Evolutionary conservation across 2,888 invertebrate species (phyloP).

Genomic region (Leptothorax acervorum): DNA sequence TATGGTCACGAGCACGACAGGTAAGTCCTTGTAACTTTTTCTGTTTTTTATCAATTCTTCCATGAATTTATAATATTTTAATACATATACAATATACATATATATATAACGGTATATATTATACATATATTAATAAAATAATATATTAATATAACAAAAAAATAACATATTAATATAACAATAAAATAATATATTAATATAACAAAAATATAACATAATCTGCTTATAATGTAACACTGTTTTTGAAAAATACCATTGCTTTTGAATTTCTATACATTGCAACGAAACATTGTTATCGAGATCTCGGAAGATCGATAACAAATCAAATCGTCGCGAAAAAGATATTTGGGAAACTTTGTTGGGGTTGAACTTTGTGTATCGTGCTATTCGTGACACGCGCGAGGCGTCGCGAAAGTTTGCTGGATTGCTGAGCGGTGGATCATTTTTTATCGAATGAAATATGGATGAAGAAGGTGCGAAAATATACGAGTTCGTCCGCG

Average conservation of each 20-base stretch:
- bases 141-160: not conserved
- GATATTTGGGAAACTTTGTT: not conserved
- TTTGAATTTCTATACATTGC: not conserved
- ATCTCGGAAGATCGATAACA: not conserved
- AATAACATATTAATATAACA: not conserved
- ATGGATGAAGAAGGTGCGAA: constrained; percentile 16
- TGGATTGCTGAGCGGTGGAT: constrained; percentile 1
- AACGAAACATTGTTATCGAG: not conserved
- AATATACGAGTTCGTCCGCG: constrained; percentile 29
- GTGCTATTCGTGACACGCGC: not conserved
- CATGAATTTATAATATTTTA: constrained; percentile 3
- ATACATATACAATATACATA: no score
- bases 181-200: not conserved
- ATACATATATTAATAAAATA: no score
- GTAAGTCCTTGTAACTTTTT: constrained; percentile 69
- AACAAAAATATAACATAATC: not conserved
- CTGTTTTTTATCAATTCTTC: not conserved
- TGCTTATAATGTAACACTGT: not conserved
- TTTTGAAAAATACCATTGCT: not conserved
- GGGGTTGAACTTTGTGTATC: constrained; percentile 6
- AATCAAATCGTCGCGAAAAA: not conserved
- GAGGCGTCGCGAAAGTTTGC: constrained; percentile 13
- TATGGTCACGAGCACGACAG: constrained; percentile 81
- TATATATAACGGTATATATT: no score
- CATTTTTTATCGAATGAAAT: constrained; percentile 52